Base-by-base conservation (phyloP, 2,797 vertebrate species). In the Leucoraja ocellata region DNA sequence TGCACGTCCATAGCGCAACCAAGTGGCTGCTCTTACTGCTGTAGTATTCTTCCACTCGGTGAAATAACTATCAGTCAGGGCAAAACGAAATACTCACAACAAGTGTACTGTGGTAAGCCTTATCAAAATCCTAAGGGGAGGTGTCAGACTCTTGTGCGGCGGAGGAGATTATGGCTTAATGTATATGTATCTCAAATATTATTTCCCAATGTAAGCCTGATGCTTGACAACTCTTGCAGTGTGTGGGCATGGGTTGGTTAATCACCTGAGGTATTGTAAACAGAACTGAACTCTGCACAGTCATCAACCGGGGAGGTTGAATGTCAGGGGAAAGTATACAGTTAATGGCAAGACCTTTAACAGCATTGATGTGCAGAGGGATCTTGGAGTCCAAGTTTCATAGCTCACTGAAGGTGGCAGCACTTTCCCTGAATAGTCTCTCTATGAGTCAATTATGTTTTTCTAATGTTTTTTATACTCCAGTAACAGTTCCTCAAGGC, bases 1-100 rank as follows among this genome's bases (percentile, higher is more conserved):
- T 54, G 39, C 46, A 68, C n/a, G 90, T 76, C 71, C 54, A 39
- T 54, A 92, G 90, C 90, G 25, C 90, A 92, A 36, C 46, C 90
- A 74, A 76, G 90, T 92, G 90, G 90, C 58, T 25, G 68, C 18
- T 91, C 32, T 11, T 74, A 8, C 8, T 28, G 25, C 10, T 91
- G 46, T 91, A 88, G 28, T 16, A 2, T 36, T 8, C 46, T 6
- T 8, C 71, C 23, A 36, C 28, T 25, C n/a, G 25, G 71, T 54
- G 25, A 54, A 58, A 73, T 13, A 16, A 83, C 11, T 83, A 21
- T 61, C 63, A 46, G 54, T 28, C 28, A 63, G 84, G 61, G 61
- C 16, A 36, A 18, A 91, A 11, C 3, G 21, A 73, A 91, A 36
- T 73, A 54, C 46, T 54, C 46, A 54, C 46, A 54, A 54, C 46